A percentile compares a stretch with the other conserved stretches of the same genome.
These are phyloP conservation scores for Oreonectes daqikongensis DNA, from an alignment of 2,797 vertebrate genomes.

Conservation along the genomic window DNA sequence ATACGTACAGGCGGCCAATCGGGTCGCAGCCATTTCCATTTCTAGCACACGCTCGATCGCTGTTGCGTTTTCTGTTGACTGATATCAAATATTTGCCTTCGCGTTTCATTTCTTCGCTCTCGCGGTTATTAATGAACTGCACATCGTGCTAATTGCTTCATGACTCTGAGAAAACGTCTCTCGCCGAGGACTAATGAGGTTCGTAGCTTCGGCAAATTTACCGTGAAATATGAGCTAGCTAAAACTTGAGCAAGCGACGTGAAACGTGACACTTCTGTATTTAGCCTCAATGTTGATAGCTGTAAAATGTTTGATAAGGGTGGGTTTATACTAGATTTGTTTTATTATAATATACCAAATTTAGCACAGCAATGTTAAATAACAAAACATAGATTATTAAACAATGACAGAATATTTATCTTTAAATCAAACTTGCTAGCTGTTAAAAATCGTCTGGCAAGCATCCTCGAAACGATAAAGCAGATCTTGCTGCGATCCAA, in stretches of 20 bases:
- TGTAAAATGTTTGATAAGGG: no score
- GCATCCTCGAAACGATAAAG: not conserved
- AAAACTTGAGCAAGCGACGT: not conserved
- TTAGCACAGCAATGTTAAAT: no score
- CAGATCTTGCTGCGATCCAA: not conserved
- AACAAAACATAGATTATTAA: no score
- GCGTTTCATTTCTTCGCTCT: not conserved
- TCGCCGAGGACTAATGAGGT: not conserved
- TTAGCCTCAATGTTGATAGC: no score
- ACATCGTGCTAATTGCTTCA: constrained; percentile 27
- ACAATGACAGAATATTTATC: no score
- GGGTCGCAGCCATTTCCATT: constrained; percentile 31
- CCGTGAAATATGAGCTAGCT: constrained; percentile 2
- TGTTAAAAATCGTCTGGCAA: not conserved
- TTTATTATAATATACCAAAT: no score
- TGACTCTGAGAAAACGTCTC: constrained; percentile 25
- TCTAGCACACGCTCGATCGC: constrained; percentile 26
- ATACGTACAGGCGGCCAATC: constrained; percentile 40
- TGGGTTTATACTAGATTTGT: no score
- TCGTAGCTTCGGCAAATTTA: not conserved
- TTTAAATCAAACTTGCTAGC: no score
- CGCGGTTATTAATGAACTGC: constrained; percentile 25
- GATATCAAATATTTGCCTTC: constrained; percentile 31
- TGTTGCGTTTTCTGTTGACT: constrained; percentile 11
- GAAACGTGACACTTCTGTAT: not conserved